These are phyloP conservation scores for Regulus satrapa DNA, from an alignment of 2,113 vertebrate species.

Conservation along the genomic window DNA sequence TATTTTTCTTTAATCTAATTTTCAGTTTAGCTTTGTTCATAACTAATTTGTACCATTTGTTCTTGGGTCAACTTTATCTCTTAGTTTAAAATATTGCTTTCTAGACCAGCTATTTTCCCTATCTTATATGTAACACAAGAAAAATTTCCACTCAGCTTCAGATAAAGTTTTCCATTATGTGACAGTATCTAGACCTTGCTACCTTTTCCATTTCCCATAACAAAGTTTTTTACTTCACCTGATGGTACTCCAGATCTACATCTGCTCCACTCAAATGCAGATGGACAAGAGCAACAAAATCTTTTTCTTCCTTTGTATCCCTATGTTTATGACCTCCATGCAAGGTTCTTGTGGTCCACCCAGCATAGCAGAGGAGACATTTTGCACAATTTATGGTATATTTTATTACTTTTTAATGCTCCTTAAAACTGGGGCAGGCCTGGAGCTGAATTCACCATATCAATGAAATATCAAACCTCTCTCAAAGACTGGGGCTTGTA, in stretches of 20 bases:
- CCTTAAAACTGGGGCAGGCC: background rate
- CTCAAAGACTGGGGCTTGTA: background rate
- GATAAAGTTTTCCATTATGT: background rate
- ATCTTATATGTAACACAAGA: background rate
- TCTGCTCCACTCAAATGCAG: background rate
- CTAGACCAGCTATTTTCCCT: background rate
- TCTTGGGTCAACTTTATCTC: background rate
- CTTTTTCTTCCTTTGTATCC: background rate
- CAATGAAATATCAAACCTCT: background rate
- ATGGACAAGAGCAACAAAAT: background rate
- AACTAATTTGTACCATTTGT: background rate
- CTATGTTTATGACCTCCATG: background rate
- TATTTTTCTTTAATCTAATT: background rate
- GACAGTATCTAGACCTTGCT: background rate
- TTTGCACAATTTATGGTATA: background rate
- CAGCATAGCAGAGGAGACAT: background rate
- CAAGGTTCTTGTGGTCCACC: background rate
- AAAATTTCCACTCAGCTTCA: background rate
- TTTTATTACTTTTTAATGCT: background rate
- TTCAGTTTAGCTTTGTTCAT: background rate
- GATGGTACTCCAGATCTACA: background rate
- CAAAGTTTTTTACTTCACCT: background rate
- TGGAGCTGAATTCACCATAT: background rate
- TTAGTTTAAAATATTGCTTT: background rate
- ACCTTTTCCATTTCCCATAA: background rate